Base-by-base conservation (phyloP, 2,888 invertebrate genomes). In the Leucozona laternaria region DNA sequence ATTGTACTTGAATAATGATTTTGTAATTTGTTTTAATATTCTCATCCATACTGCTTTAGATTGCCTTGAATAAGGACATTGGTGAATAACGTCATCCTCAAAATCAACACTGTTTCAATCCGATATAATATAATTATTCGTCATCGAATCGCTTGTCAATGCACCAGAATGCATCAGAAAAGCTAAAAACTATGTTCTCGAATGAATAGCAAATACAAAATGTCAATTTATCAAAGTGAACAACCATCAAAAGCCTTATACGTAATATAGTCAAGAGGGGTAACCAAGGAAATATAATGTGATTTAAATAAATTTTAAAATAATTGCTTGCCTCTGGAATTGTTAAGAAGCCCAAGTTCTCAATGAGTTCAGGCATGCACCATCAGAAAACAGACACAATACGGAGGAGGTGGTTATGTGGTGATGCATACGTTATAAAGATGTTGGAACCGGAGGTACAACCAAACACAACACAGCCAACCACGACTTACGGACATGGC, bases 281-380 rank as follows among this genome's bases (percentile, higher is more conserved):
- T 50, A 50, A 13, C 15, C 20, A 20, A 53, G 34, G 7, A 20
- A 73, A n/a, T 6, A 53, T 66, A 58, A 71, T 75, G 79, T 37
- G 79, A 53, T 48, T 85, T 80, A 55, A 80, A 80, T 85, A 80
- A 80, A 80, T 85, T 77, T 76, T 17, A 48, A 71, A 71, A 58
- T 60, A 82, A 75, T 75, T 71, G 78, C 45, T 53, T 58, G 71
- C 57, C 72, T 70, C 86, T 75, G 48, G 71, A 79, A 75, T 79
- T 75, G 82, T 79, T 82, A 75, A 81, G 70, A 73, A 86, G 68
- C 55, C 81, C 72, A 66, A 86, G 70, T 75, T 80, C 79, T 85
- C 45, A 81, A 81, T 79, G 31, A 66, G 64, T 64, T 70, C 55
- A 64, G 68, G 50, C 22, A 58, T 11, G 53, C 40, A 40, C 64